Percentiles rank a stretch among this genome's conserved stretches.
These are phyloP conservation scores for Griposia aprilina DNA, from an alignment of 2,888 invertebrate species.

Conservation along the genomic window DNA sequence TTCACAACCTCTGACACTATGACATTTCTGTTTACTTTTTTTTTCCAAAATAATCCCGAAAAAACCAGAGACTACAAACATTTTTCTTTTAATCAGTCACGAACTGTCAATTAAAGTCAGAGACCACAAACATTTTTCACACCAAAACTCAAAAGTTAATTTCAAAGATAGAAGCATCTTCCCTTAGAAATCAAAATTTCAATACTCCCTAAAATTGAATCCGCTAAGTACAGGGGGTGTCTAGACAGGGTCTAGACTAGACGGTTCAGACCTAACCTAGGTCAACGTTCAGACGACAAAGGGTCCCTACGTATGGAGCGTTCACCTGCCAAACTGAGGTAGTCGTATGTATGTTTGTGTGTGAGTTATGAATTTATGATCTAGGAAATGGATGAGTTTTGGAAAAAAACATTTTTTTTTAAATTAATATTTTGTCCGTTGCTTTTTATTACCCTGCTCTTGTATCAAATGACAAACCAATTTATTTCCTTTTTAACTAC, in stretches of 20 bases:
- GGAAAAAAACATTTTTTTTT: background rate
- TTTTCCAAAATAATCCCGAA: background rate
- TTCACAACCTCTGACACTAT: constrained; percentile 5
- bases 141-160: background rate
- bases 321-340: constrained; percentile 60
- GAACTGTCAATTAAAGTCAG: background rate
- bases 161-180: background rate
- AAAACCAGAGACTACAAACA: constrained; percentile 2
- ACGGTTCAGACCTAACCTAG: constrained; percentile 76
- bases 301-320: constrained; percentile 48
- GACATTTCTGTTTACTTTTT: background rate
- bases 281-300: constrained; percentile 81
- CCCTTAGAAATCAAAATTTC: constrained; percentile 47
- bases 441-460: background rate
- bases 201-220: constrained; percentile 44
- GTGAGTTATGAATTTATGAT: background rate
- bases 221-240: constrained; percentile 49
- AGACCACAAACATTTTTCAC: constrained; percentile 27
- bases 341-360: constrained; percentile 50
- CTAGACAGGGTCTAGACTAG: constrained; percentile 70
- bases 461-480: background rate
- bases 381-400: constrained; percentile 26
- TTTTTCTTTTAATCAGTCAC: background rate
- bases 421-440: background rate
- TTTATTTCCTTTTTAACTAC: background rate